Evolutionary conservation across 2,797 vertebrate genomes (phyloP).

Genomic region (Cyclopterus lumpus): DNA sequence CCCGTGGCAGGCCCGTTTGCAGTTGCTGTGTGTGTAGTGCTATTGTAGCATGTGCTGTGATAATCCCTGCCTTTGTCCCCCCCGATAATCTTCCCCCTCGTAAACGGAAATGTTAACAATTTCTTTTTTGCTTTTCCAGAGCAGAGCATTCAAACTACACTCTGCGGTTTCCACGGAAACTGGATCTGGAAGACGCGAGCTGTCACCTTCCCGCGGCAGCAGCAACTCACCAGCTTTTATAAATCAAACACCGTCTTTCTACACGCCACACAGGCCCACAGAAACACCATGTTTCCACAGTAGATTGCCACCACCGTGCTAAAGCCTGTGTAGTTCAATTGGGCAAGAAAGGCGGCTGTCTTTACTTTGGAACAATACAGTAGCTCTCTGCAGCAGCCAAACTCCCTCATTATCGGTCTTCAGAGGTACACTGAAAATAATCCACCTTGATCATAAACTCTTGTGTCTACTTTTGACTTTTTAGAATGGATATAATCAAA

Average conservation of each 20-base stretch:
- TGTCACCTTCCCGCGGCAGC: conserved; percentile 65
- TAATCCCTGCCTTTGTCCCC: conserved; percentile 81
- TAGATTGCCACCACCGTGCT: conserved; percentile 71
- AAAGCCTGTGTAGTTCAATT: conserved; percentile 53
- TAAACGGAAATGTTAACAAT: conserved; percentile 70
- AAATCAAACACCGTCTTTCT: conserved; percentile 69
- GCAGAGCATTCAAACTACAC: conserved; percentile 35
- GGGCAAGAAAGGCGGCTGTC: conserved; percentile 73
- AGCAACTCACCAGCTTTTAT: conserved; percentile 60
- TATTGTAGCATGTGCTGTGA: conserved; percentile 77
- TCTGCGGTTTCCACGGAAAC: conserved; percentile 72
- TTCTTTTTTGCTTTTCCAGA: conserved; percentile 53
- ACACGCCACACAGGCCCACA: conserved; percentile 50
- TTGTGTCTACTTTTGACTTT: conserved; percentile 51
- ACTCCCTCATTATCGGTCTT: conserved; percentile 48
- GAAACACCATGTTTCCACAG: conserved; percentile 62
- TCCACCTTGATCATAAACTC: conserved; percentile 70
- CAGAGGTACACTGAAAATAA: conserved; percentile 56
- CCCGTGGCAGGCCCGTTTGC: conserved; percentile 63
- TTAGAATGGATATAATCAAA: conserved; percentile 60
- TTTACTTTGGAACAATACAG: conserved; percentile 69
- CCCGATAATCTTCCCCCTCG: conserved; percentile 65
- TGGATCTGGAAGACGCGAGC: conserved; percentile 61
- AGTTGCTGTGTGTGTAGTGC: conserved; percentile 60
- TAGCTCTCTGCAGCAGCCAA: conserved; percentile 48